These are phyloP conservation scores for Siderastrea radians DNA, from an alignment of 92 coral and sea anemone species.

Conservation along the genomic window DNA sequence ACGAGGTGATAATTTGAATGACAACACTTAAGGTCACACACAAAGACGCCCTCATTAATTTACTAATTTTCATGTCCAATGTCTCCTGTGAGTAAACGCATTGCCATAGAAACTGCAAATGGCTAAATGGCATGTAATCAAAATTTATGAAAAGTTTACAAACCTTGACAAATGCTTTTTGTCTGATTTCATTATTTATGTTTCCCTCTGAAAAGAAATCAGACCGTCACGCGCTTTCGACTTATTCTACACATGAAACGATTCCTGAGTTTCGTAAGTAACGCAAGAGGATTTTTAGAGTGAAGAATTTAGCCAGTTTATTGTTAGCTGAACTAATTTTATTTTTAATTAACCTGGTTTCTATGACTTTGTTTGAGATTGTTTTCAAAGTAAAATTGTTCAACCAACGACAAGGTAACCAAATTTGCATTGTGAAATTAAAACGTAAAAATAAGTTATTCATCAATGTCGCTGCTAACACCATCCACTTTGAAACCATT, in stretches of 20 bases:
- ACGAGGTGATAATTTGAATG: slow-evolving; percentile 52
- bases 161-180: background rate
- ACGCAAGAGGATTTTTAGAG: too few relatives aligned
- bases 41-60: slow-evolving; percentile 8
- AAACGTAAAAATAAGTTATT: background rate
- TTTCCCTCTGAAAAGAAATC: background rate
- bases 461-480: background rate
- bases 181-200: background rate
- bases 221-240: background rate
- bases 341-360: too few relatives aligned
- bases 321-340: too few relatives aligned
- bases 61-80: background rate
- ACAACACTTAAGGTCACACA: slow-evolving; percentile 36
- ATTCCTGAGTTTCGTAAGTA: too few relatives aligned
- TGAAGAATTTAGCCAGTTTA: too few relatives aligned
- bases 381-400: background rate
- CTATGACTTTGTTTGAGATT: background rate
- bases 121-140: slow-evolving; percentile 4
- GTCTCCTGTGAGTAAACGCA: slow-evolving; percentile 24
- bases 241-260: background rate
- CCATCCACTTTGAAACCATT: too few relatives aligned
- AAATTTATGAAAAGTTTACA: background rate
- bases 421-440: background rate
- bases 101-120: slow-evolving; percentile 35
- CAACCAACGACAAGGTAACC: background rate